phyloP scores from a whole-genome alignment of 2,113 vertebrate genomes.

The Bubalus kerabau region DNA sequence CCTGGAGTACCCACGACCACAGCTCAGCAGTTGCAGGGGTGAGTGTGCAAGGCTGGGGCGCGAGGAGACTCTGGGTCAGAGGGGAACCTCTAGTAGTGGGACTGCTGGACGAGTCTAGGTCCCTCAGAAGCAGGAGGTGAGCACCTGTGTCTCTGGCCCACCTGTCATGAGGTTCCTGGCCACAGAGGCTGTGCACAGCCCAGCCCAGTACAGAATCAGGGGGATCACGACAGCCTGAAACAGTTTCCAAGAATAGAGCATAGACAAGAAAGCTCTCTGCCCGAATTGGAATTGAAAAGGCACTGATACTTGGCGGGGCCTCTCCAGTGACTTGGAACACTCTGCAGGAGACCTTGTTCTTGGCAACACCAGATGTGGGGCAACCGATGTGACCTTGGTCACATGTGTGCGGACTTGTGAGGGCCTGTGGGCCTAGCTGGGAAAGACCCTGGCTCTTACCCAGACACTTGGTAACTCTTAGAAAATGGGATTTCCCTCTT shows the following conservation, averaged over 20 bases:
- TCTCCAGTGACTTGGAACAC: background rate
- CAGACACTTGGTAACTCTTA: background rate
- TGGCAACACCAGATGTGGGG: background rate
- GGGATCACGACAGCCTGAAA: background rate
- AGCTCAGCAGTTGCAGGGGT: background rate
- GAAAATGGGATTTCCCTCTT: constrained; percentile 8
- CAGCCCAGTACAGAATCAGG: background rate
- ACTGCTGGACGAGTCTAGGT: background rate
- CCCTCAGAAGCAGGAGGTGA: background rate
- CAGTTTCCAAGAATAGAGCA: background rate
- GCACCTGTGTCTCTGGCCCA: background rate
- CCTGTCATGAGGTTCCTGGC: background rate
- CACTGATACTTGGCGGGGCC: background rate
- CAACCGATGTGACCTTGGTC: background rate
- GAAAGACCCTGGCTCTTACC: background rate
- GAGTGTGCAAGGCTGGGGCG: background rate
- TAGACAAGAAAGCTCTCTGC: background rate
- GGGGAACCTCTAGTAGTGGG: background rate
- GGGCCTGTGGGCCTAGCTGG: background rate
- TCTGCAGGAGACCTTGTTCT: background rate
- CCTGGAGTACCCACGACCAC: background rate
- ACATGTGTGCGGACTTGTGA: background rate
- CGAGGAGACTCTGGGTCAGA: background rate
- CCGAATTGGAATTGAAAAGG: background rate
- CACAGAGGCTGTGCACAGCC: background rate